A percentile compares a stretch with the other conserved stretches of the same genome.
These are phyloP conservation scores for Semnornis frantzii DNA, from an alignment of 2,113 vertebrate genomes.

Conservation along the genomic window DNA sequence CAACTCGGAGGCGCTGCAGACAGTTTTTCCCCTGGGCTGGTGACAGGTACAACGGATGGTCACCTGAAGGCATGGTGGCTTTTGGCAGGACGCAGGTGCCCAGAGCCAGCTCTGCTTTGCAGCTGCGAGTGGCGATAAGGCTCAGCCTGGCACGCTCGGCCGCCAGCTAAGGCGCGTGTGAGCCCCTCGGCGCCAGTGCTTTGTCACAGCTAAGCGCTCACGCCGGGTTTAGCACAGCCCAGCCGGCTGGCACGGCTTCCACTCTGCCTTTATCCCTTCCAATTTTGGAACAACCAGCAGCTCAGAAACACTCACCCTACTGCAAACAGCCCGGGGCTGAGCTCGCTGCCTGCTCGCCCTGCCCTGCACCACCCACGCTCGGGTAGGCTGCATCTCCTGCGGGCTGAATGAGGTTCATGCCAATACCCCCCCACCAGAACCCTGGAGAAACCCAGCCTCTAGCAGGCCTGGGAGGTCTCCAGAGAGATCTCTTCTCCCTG, in stretches of 20 bases:
- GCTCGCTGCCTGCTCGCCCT: not conserved
- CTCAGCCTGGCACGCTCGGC: fast-evolving
- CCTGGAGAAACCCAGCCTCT: not conserved
- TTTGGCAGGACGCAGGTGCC: fast-evolving
- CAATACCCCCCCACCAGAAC: not conserved
- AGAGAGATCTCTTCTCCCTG: not conserved
- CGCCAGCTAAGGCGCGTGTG: not conserved
- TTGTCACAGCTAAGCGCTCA: not conserved
- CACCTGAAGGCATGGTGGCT: fast-evolving
- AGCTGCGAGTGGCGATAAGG: not conserved
- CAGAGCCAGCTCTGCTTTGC: not conserved
- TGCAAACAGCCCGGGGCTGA: not conserved
- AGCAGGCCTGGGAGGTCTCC: not conserved
- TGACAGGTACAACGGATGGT: not conserved
- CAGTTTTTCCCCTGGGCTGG: not conserved
- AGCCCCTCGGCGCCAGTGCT: not conserved
- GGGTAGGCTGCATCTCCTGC: not conserved
- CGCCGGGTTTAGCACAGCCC: not conserved
- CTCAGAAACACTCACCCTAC: not conserved
- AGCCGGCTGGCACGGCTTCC: not conserved
- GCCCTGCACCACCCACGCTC: not conserved
- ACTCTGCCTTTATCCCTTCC: not conserved
- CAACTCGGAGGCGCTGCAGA: not conserved
- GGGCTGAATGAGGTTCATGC: not conserved
- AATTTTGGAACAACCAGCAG: not conserved